A percentile compares a stretch with the other conserved stretches of the same genome.
These are phyloP conservation scores for Kryphioiulus occultus DNA, from an alignment of 2,888 invertebrate species.

Conservation along the genomic window DNA sequence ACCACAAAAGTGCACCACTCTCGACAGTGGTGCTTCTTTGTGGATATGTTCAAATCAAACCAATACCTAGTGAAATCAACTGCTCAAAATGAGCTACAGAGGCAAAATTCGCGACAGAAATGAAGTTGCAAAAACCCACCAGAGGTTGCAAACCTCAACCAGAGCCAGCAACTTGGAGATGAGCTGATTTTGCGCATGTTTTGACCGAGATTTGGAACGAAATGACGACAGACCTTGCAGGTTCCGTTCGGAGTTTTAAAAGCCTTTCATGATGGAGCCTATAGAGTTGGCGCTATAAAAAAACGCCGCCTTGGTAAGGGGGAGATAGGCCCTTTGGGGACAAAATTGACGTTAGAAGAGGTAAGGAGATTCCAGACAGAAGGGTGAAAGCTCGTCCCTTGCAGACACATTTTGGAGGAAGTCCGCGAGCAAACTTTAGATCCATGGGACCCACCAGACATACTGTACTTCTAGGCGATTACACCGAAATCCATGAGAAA, in stretches of 20 bases:
- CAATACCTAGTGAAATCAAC: no score
- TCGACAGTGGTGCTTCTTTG: background rate
- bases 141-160: background rate
- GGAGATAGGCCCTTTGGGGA: slow-evolving; percentile 30
- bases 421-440: background rate
- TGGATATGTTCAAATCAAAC: no score
- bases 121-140: background rate
- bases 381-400: background rate
- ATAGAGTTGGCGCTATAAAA: background rate
- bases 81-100: background rate
- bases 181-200: background rate
- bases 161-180: background rate
- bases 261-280: background rate
- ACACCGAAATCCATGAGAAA: background rate
- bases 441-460: background rate
- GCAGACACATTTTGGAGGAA: background rate
- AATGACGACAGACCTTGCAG: background rate
- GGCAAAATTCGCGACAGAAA: background rate
- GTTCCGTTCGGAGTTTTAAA: background rate
- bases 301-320: background rate
- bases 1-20: background rate
- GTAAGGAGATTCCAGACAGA: slow-evolving; percentile 35
- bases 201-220: background rate
- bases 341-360: background rate
- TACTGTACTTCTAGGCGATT: background rate